Conservation (phyloP, 2,797 vertebrate genomes). For the Scolopax bukidnonensis region DNA sequence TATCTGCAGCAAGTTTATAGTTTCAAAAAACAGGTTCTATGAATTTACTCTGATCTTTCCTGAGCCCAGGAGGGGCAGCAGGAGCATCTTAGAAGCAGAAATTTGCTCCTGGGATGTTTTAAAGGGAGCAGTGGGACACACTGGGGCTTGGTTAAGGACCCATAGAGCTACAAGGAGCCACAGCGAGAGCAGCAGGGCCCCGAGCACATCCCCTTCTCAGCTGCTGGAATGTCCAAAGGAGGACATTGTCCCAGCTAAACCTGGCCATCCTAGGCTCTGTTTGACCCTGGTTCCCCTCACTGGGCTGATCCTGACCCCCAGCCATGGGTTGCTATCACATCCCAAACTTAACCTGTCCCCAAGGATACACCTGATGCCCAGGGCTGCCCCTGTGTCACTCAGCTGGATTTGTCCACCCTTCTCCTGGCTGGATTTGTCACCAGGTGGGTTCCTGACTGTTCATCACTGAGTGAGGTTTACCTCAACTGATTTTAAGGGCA, state of each 20-base stretch:
- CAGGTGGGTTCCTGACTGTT: neutral
- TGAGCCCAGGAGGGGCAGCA: neutral
- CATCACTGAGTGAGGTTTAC: neutral
- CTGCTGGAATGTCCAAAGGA: rapidly evolving
- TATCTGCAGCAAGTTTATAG: neutral
- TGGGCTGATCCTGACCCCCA: neutral
- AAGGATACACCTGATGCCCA: neutral
- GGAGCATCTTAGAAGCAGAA: neutral
- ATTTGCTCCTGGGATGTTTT: neutral
- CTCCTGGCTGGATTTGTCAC: neutral
- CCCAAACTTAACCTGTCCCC: neutral
- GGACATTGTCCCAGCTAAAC: neutral
- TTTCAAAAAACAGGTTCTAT: neutral
- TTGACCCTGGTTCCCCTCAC: neutral
- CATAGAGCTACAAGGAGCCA: neutral
- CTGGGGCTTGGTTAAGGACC: neutral
- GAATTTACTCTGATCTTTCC: neutral
- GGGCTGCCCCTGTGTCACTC: neutral
- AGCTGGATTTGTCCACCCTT: neutral
- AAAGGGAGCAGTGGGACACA: neutral
- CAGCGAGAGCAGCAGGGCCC: neutral
- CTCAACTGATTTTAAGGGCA: neutral
- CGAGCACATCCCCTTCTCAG: rapidly evolving
- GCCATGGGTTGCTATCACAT: rapidly evolving
- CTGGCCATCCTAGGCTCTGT: rapidly evolving